Conservation (phyloP, 2,113 vertebrate genomes). For the Turnix velox region DNA sequence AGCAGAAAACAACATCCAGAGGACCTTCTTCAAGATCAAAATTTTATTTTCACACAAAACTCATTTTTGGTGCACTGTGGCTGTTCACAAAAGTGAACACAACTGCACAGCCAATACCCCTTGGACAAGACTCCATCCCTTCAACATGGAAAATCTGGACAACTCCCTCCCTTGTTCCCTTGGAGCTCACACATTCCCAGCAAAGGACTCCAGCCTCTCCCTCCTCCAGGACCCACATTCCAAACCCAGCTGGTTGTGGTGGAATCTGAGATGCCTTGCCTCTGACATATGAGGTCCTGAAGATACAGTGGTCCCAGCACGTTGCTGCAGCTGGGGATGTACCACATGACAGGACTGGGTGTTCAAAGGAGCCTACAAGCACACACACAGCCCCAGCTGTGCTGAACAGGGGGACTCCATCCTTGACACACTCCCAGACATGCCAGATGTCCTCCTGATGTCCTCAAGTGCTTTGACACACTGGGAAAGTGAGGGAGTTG, state of each 20-base stretch:
- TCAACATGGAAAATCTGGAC: background rate
- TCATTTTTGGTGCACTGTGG: background rate
- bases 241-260: background rate
- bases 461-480: background rate
- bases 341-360: background rate
- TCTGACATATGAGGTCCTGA: background rate
- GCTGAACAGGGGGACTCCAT: background rate
- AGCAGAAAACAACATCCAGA: fast-evolving
- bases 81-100: background rate
- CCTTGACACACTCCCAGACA: fast-evolving
- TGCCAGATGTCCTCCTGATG: background rate
- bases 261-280: fast-evolving
- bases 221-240: background rate
- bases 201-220: background rate
- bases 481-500: fast-evolving
- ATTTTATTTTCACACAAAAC: background rate
- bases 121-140: background rate
- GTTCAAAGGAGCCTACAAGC: background rate
- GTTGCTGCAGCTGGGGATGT: fast-evolving
- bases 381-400: background rate
- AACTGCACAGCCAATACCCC: fast-evolving
- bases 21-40: background rate
- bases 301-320: fast-evolving
- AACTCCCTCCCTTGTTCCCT: background rate
- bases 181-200: background rate